Percentiles rank a stretch among this genome's conserved stretches.
Conservation (phyloP, 2,888 invertebrate genomes). For the Microctonus hyperodae region DNA sequence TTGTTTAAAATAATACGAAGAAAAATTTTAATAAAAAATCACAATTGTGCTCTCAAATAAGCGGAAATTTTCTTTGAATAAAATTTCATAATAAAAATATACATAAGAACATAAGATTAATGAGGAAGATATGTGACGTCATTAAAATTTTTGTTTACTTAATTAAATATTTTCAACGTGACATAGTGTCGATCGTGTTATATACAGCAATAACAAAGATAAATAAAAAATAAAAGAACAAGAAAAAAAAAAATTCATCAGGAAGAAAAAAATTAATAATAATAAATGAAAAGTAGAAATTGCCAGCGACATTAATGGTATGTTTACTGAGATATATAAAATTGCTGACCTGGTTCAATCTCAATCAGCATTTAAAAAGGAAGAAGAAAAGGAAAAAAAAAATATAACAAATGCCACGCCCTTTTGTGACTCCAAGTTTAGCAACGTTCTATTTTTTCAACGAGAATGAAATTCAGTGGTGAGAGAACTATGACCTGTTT, state of each 20-base stretch:
- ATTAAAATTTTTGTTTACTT: slow-evolving; percentile 17
- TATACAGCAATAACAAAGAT: background rate
- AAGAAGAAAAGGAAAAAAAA: background rate
- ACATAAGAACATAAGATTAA: slow-evolving; percentile 38
- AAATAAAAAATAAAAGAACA: too few species aligned
- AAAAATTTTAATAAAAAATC: slow-evolving; percentile 27
- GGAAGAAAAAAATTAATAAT: too few species aligned
- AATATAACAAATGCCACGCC: slow-evolving; percentile 12
- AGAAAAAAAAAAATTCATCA: background rate
- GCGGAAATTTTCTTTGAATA: slow-evolving; percentile 13
- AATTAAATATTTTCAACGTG: slow-evolving; percentile 7
- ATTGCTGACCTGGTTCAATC: slow-evolving; percentile 36
- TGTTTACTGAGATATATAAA: background rate
- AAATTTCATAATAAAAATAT: slow-evolving; percentile 26
- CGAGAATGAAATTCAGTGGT: background rate
- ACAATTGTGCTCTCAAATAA: slow-evolving; percentile 3
- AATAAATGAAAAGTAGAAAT: background rate
- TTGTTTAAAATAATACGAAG: too few species aligned
- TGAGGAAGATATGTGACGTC: slow-evolving; percentile 39
- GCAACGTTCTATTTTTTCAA: background rate
- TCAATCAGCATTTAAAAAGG: background rate
- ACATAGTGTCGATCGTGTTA: background rate
- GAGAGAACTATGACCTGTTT: background rate
- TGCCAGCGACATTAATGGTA: background rate
- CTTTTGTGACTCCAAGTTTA: background rate